These are phyloP conservation scores for Pseudomyrmex cubaensis DNA, from an alignment of 1,140 invertebrate genomes.

Conservation along the genomic window DNA sequence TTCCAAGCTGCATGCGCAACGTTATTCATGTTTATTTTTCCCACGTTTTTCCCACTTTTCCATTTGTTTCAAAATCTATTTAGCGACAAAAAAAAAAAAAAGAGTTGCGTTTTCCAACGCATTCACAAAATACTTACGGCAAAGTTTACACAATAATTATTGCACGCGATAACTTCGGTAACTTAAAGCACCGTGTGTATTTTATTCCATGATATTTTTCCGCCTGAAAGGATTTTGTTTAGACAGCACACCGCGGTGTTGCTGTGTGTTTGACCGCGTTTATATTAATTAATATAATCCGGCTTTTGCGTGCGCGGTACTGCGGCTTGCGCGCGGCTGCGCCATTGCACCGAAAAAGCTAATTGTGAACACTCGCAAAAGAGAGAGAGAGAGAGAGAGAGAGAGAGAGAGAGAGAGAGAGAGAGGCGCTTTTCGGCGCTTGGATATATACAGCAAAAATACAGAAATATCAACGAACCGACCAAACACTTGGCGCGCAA, in stretches of 20 bases:
- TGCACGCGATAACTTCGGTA: background rate
- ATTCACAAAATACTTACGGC: background rate
- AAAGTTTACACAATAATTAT: background rate
- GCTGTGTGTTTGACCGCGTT: constrained; percentile 20
- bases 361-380: constrained; percentile 25
- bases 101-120: background rate
- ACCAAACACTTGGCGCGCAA: constrained; percentile 27
- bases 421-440: constrained; percentile 18
- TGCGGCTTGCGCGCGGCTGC: constrained; percentile 27
- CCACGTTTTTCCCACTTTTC: background rate
- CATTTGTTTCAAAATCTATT: constrained; percentile 12
- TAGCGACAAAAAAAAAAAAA: background rate
- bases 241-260: background rate
- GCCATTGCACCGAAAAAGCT: constrained; percentile 33
- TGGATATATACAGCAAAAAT: constrained; percentile 36
- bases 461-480: constrained; percentile 30
- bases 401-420: too few relatives aligned
- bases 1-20: background rate
- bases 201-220: constrained; percentile 32
- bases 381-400: background rate
- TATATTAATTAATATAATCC: constrained; percentile 60
- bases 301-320: background rate
- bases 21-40: background rate
- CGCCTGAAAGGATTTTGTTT: constrained; percentile 33
- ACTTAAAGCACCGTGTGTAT: background rate